Base-by-base conservation (phyloP, 2,888 invertebrate species). In the Galerucella nymphaeae region DNA sequence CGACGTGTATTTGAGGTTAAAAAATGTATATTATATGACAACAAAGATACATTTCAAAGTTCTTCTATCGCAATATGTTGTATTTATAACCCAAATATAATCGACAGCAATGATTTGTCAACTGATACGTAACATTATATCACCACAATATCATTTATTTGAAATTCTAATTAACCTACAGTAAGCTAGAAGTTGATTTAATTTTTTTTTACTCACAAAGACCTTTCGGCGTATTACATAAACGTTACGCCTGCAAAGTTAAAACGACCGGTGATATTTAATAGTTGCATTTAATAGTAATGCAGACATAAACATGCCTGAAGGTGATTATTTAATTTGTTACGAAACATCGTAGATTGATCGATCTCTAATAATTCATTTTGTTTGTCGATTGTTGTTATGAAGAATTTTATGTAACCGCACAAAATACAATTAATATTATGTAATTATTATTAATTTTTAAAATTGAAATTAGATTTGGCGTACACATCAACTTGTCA, bases 271-370 rank as follows among this genome's bases (percentile, higher is more conserved):
- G 16, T 53, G 18, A 53, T 53, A 53, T 45, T 45, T 45, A 45
- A 45, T 53, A 18, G 10, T 53, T 18, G n/a, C 9, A 53, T 18
- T 53, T 53, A 16, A 53, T 53, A 10, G 18, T n/a, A 53, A 53
- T 53, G 53, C 53, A 16, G 53, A 53, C 18, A 53, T 53, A 53
- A 53, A 53, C 18, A 53, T 53, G 18, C 53, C 53, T 18, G 18
- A 9, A 53, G 53, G 53, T 53, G 18, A 53, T 16, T 53, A n/a
- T 53, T 53, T 53, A 53, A 53, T 53, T 53, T 53, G 16, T 53
- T 53, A 16, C 53, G 53, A 53, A 53, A 53, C 16, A 16, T 16
- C 50, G n/a, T 50, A 18, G 10, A 53, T 18, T 53, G 53, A 53
- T 53, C 9, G 53, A 53, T 53, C 53, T 18, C 53, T 18, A 18